Evolutionary conservation across 2,113 vertebrate genomes (phyloP).

Genomic region (Climacteris rufus): DNA sequence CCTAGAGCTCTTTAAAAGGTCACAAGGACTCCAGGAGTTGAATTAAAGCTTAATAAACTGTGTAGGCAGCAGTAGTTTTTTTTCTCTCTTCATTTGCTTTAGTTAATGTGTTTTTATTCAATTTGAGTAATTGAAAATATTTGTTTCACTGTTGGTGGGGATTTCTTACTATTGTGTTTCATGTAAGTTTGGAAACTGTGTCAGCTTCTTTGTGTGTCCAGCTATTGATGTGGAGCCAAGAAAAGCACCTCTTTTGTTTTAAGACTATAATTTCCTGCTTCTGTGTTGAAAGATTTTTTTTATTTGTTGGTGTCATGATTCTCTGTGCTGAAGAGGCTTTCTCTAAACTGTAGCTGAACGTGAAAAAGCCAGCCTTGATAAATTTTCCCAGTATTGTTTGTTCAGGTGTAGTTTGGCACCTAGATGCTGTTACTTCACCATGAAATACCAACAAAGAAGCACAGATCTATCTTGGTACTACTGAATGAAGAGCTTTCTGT

Average conservation of each 20-base stretch:
- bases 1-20: background rate
- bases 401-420: background rate
- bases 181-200: background rate
- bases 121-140: background rate
- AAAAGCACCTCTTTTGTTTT: background rate
- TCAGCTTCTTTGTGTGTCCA: background rate
- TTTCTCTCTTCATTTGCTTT: background rate
- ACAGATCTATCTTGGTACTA: background rate
- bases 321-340: background rate
- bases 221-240: background rate
- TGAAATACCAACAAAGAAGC: background rate
- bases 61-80: background rate
- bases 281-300: background rate
- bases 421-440: background rate
- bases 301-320: background rate
- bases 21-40: background rate
- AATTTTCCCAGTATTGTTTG: background rate
- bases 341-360: background rate
- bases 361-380: background rate
- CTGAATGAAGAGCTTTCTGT: background rate
- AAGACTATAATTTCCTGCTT: background rate
- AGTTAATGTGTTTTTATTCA: background rate
- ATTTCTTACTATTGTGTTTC: background rate
- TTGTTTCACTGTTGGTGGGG: background rate
- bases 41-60: background rate